Evolutionary conservation across 2,888 invertebrate species (phyloP), one percentile per base, ranked within the genome.

Genomic region (Drosophila meridiana): DNA sequence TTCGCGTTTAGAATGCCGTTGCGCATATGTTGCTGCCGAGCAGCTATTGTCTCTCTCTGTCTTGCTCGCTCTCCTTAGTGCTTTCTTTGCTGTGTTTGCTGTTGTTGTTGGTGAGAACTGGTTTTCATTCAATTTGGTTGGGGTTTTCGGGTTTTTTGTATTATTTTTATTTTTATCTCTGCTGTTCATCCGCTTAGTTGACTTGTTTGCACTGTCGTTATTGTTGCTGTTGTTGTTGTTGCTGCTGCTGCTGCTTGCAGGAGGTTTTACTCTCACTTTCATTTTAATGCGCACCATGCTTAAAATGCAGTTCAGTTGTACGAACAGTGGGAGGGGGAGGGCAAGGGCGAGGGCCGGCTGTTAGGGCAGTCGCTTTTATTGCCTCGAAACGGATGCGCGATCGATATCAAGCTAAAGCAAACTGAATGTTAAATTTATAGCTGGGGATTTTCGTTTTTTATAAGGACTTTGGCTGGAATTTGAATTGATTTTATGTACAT

Each of bases 241-340:
- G 52, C 26, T 64, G 61, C 40, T 70, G 53, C 45, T 67, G 50
- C 45, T 65, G 70, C 28, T 61, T 56, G 55, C 62, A 73, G 78
- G 72, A 76, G 68, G 43, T 43, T 70, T 81, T 55, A 81, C 82
- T 80, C 81, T 81, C 78, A 81, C 81, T 80, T 81, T 80, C 78
- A 71, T 80, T 80, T 75, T 50, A 69, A 73, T 63, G 56, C 64
- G 48, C 55, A 62, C 34, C 64, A 30, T 53, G 64, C 55, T 68
- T 53, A 8, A 48, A 58, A 30, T 61, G 56, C 63, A 61, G 45
- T 32, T 11, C 40, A 52, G 14, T 36, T 2, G 20, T 20, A 20
- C 20, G 20, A 20, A 1, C 20, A 20, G 20, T 20, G 20, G 20
- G 20, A 20, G 20, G 20, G 20, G 42, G 36, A 47, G 26, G 30